Percentiles rank a stretch among this genome's conserved stretches.
phyloP scores from a whole-genome alignment of 2,888 invertebrate genomes.

The Xestia xanthographa region DNA sequence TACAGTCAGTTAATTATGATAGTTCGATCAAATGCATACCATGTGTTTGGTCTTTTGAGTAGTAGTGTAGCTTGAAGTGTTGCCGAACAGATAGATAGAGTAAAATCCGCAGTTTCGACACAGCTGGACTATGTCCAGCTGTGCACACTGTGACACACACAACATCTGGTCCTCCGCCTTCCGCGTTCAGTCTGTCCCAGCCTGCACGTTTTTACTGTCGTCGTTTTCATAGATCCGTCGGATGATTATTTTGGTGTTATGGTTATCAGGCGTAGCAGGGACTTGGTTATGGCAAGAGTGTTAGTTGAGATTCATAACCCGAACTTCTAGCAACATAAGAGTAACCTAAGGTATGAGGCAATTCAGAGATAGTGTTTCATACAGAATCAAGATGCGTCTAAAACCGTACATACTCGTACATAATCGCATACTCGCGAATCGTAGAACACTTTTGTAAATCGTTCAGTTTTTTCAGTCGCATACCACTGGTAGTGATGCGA shows the following conservation, averaged over 20 bases:
- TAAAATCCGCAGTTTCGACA: not conserved
- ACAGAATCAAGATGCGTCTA: not conserved
- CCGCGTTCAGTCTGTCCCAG: not conserved
- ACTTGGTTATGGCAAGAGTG: not conserved
- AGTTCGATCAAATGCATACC: not conserved
- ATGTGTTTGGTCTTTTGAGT: not conserved
- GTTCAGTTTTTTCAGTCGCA: conserved; percentile 42
- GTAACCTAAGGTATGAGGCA: not conserved
- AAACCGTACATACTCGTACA: not conserved
- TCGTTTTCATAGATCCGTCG: not conserved
- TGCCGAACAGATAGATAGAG: not conserved
- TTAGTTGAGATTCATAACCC: not conserved
- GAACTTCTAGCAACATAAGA: not conserved
- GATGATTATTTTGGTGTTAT: not conserved
- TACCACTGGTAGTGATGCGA: conserved; percentile 50
- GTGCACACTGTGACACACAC: too few species aligned
- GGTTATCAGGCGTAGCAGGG: not conserved
- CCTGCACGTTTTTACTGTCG: not conserved
- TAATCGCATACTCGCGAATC: conserved; percentile 15
- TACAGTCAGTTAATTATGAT: not conserved
- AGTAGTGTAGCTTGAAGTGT: not conserved
- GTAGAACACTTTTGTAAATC: conserved; percentile 14
- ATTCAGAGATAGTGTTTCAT: not conserved
- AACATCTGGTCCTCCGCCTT: not conserved
- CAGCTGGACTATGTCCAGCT: too few species aligned